A percentile compares a stretch with the other conserved stretches of the same genome.
Evolutionary conservation across 2,888 invertebrate genomes (phyloP).

Genomic region (Tethea ocularis): DNA sequence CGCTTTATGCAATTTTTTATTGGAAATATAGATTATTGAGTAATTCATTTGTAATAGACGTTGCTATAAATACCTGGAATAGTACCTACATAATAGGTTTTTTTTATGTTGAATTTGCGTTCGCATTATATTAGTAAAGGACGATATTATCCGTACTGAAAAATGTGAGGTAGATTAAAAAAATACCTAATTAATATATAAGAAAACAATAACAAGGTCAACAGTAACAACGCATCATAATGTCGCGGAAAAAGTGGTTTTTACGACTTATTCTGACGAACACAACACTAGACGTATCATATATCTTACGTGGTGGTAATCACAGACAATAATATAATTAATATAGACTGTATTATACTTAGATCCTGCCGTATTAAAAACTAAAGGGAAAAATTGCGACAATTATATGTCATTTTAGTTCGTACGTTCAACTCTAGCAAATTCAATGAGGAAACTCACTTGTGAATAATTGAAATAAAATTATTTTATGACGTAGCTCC

Average conservation of each 20-base stretch:
- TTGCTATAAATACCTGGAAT: not conserved
- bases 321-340: not conserved
- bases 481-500: slow-evolving; percentile 6
- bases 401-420: not conserved
- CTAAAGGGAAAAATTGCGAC: not conserved
- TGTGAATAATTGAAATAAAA: slow-evolving; percentile 16
- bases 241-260: not conserved
- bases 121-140: not conserved
- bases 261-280: too few relatives aligned
- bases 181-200: too few relatives aligned
- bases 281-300: not conserved
- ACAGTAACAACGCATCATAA: too few relatives aligned
- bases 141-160: too few relatives aligned
- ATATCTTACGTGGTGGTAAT: not conserved
- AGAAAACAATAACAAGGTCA: not conserved
- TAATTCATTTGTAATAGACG: not conserved
- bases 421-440: not conserved
- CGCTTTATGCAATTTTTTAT: not conserved
- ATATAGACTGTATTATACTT: not conserved
- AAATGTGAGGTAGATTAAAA: too few relatives aligned
- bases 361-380: not conserved
- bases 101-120: too few relatives aligned
- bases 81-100: too few relatives aligned
- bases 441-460: not conserved
- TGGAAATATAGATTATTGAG: not conserved